A percentile compares a stretch with the other conserved stretches of the same genome.
Evolutionary conservation across 1,140 invertebrate species (phyloP).

Genomic region (Batillaria attramentaria): DNA sequence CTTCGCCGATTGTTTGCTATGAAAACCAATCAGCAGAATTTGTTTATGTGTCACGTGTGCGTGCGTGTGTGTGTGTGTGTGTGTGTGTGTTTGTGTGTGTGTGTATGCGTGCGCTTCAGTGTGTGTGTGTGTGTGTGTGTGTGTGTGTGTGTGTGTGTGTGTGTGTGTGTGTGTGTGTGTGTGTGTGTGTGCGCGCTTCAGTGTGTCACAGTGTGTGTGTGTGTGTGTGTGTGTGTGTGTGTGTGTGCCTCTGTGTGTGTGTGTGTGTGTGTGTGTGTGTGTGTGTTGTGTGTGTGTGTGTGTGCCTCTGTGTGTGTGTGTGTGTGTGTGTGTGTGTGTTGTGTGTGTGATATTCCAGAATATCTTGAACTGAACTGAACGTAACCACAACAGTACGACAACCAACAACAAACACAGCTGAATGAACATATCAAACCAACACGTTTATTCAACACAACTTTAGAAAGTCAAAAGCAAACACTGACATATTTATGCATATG

Average conservation of each 20-base stretch:
- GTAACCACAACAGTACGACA: no score
- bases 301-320: neutral
- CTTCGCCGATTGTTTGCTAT: no score
- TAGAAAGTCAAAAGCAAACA: no score
- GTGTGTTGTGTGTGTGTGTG: neutral
- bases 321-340: no score
- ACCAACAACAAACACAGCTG: no score
- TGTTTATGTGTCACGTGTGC: neutral
- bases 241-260: neutral
- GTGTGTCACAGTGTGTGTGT: neutral
- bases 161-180: constrained; percentile 18
- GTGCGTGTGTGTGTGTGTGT: neutral
- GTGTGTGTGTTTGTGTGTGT: neutral
- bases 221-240: neutral
- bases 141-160: constrained; percentile 24
- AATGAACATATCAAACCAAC: no score
- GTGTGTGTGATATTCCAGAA: no score
- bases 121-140: constrained; percentile 10
- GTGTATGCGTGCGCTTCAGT: neutral
- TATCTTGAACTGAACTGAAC: no score
- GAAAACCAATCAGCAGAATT: neutral
- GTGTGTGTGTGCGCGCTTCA: no score
- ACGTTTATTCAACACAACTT: no score
- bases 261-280: neutral
- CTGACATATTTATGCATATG: no score